Evolutionary conservation across 2,888 invertebrate species (phyloP).

Genomic region (Hylaea fasciaria): DNA sequence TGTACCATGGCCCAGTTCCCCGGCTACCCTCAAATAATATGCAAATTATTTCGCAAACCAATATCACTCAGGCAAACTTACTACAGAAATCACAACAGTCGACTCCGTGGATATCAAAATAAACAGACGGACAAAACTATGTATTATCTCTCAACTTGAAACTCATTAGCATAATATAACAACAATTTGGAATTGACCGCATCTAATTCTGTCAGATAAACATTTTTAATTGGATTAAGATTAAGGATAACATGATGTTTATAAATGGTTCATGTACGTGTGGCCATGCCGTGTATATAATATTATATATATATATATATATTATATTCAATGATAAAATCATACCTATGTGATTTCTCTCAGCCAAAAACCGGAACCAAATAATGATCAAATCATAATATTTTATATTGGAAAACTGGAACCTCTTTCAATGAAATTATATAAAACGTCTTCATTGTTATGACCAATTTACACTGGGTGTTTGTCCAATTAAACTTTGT

Average conservation of each 20-base stretch:
- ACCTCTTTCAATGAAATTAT: no score
- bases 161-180: conserved; percentile 27
- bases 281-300: no score
- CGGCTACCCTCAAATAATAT: neutral
- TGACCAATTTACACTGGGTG: no score
- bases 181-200: conserved; percentile 15
- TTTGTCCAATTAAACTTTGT: no score
- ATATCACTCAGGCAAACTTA: neutral
- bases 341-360: no score
- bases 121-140: conserved; percentile 20
- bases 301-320: no score
- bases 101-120: conserved; percentile 21
- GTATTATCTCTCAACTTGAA: conserved; percentile 21
- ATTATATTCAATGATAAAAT: no score
- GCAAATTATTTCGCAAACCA: neutral
- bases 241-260: neutral
- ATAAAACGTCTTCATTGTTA: no score
- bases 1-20: neutral
- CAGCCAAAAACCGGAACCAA: no score
- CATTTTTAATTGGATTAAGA: conserved; percentile 12
- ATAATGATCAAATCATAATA: no score
- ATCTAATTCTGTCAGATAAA: conserved; percentile 12
- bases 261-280: no score
- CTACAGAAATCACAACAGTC: conserved; percentile 12
- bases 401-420: no score